These are phyloP conservation scores for Lacerta agilis DNA, from an alignment of 2,797 vertebrate species.

Conservation along the genomic window DNA sequence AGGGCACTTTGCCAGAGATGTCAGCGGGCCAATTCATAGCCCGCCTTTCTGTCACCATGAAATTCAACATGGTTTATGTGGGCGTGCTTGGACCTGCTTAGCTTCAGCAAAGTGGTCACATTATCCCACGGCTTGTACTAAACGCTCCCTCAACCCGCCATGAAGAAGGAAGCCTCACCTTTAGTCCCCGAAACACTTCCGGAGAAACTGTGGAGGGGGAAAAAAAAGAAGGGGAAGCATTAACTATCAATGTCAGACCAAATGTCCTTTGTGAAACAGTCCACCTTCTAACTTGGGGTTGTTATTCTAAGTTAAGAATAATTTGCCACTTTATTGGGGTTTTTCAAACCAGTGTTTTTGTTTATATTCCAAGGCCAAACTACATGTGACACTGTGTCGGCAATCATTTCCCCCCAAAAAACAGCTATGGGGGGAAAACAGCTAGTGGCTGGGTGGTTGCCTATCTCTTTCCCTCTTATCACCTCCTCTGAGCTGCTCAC, in stretches of 20 bases:
- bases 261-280: background rate
- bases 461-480: too few species aligned
- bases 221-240: conserved; percentile 8
- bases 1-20: background rate
- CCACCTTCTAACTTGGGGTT: background rate
- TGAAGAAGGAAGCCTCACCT: conserved; percentile 51
- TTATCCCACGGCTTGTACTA: background rate
- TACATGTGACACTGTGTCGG: too few species aligned
- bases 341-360: background rate
- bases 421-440: background rate
- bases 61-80: background rate
- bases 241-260: background rate
- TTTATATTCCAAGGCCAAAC: background rate
- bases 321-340: accelerated
- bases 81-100: background rate
- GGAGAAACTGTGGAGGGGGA: conserved; percentile 53
- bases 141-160: background rate
- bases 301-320: background rate
- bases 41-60: background rate
- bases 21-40: background rate
- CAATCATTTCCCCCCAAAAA: background rate
- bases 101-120: background rate
- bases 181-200: conserved; percentile 48
- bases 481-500: background rate
- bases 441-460: background rate